Evolutionary conservation across 2,797 vertebrate genomes (phyloP), one percentile per base, ranked within the genome.

Genomic region (Coregonus suidteri): DNA sequence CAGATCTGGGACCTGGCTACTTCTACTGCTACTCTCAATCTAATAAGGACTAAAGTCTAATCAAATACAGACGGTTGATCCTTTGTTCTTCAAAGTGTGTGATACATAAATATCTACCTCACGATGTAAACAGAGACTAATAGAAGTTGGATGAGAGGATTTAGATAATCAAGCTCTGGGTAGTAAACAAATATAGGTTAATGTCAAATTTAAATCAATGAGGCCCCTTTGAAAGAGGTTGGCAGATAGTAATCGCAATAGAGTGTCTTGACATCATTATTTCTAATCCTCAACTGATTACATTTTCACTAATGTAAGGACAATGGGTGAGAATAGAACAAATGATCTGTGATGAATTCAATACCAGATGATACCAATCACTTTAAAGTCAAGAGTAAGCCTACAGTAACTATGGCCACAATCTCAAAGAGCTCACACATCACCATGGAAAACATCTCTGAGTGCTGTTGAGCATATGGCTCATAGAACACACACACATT

Each of bases 271-370:
- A 47, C 41, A 6, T 6, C 30, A 25, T 72, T 54, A 72, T 6
- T 30, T 47, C 41, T 9, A 47, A 47, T 13, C 41, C 9, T 47
- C 41, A 13, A 11, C 41, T 30, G 25, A 71, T 9, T 51, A 53
- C 25, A 72, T 54, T 31, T 31, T 72, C 30, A 72, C 25, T 72
- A 14, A 72, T 51, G 51, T 51, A 51, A 72, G 30, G 30, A 54
- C 51, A 54, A 72, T 30, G 25, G 47, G 25, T 31, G 14, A 25
- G 47, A 52, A 52, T 52, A 53, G 6, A 30, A 65, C 59, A 20
- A 65, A 31, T 4, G 4, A 71, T 53, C 3, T 53, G 66, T 68
- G 66, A 68, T 35, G 4, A 13, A 13, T 15, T 35, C 30, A 68
- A 13, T 15, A 68, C 4, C 34, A 68, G 15, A 68, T 68, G 6